A percentile compares a stretch with the other conserved stretches of the same genome.
These are phyloP conservation scores for Sycophila sp. DNA, from an alignment of 1,140 invertebrate species.

Conservation along the genomic window DNA sequence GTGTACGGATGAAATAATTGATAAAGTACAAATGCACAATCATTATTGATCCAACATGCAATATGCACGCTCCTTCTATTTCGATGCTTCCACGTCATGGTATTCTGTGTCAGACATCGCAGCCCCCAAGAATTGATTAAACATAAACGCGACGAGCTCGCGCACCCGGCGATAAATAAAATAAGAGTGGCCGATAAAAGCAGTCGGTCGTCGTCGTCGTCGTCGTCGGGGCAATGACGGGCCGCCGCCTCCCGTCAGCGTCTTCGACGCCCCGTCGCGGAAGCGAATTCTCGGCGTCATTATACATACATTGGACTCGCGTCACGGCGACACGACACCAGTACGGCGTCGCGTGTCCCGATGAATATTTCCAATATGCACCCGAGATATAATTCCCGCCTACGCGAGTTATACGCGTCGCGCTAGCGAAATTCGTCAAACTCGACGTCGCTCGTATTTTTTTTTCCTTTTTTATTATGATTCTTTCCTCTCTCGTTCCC, in stretches of 20 bases:
- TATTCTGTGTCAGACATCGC: not conserved
- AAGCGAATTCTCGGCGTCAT: constrained; percentile 11
- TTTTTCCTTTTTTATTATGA: not conserved
- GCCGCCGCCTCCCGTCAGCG: no score
- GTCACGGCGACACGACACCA: not conserved
- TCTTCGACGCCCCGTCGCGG: not conserved
- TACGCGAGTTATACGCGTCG: not conserved
- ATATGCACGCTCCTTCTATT: not conserved
- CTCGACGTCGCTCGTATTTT: not conserved
- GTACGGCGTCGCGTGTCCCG: not conserved
- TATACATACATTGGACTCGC: constrained; percentile 19
- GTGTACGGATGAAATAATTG: no score
- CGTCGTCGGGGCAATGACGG: no score
- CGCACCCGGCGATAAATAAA: not conserved
- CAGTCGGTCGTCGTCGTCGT: not conserved
- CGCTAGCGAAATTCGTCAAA: constrained; percentile 25
- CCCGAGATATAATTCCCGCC: not conserved
- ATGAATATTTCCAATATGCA: constrained; percentile 20
- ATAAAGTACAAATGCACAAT: not conserved
- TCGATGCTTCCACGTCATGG: not conserved
- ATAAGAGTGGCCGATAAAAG: not conserved
- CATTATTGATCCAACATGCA: not conserved
- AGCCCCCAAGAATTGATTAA: not conserved
- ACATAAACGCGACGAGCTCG: not conserved
- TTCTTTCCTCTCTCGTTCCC: not conserved